phyloP scores from a whole-genome alignment of 2,888 invertebrate species.

The Eulithis prunata region DNA sequence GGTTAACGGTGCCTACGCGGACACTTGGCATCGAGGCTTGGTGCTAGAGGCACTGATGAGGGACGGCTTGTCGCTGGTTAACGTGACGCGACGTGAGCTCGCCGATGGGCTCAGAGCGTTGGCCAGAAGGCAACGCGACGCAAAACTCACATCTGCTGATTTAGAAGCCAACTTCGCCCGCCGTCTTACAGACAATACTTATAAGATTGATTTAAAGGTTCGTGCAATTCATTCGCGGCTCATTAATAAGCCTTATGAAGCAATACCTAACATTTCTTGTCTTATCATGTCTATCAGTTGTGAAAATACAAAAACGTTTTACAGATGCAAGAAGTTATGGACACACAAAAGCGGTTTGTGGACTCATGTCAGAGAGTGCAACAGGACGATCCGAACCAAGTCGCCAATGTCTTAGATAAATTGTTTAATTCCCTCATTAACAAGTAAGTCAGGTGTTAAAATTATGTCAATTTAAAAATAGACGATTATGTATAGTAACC shows the following conservation, averaged over 20 bases:
- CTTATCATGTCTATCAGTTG: neutral
- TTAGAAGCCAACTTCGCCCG: conserved; percentile 68
- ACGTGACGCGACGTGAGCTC: conserved; percentile 80
- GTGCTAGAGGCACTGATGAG: conserved; percentile 77
- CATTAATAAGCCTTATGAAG: neutral
- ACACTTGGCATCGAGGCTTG: conserved; percentile 84
- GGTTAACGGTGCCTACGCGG: conserved; percentile 86
- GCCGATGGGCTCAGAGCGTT: conserved; percentile 79
- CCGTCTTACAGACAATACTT: conserved; percentile 69
- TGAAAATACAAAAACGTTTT: conserved; percentile 3
- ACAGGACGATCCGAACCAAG: conserved; percentile 86
- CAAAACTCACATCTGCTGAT: conserved; percentile 65
- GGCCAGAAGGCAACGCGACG: conserved; percentile 71
- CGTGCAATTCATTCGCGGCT: neutral
- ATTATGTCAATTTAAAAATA: neutral
- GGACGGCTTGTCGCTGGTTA: conserved; percentile 79
- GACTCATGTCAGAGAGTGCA: conserved; percentile 88
- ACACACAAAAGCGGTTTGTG: conserved; percentile 86
- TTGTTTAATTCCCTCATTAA: conserved; percentile 86
- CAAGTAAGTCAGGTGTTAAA: conserved; percentile 72
- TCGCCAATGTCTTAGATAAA: conserved; percentile 86
- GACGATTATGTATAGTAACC: neutral
- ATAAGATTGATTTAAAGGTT: conserved; percentile 74
- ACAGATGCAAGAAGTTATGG: conserved; percentile 84
- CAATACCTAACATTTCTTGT: neutral